Evolutionary conservation across 1,140 invertebrate species (phyloP).

Genomic region (Gryon sp.): DNA sequence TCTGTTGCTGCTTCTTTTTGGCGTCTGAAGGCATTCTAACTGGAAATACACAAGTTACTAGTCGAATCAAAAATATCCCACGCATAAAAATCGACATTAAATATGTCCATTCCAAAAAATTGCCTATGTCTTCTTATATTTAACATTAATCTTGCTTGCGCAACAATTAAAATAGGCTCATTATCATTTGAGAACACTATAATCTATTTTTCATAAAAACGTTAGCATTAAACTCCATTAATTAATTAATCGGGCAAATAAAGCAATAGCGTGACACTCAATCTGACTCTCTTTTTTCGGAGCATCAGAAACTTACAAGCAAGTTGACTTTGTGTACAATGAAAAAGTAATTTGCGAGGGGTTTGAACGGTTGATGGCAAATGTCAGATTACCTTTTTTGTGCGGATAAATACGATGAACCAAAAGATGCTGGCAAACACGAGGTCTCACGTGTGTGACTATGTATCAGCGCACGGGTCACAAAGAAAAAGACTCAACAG

Average conservation of each 20-base stretch:
- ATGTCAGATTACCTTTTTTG: constrained; percentile 42
- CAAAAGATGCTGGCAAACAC: constrained; percentile 46
- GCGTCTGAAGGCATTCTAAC: constrained; percentile 94
- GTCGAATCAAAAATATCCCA: not conserved
- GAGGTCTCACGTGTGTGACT: constrained; percentile 57
- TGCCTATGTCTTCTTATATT: too few relatives aligned
- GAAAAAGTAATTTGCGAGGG: too few relatives aligned
- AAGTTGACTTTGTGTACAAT: too few relatives aligned
- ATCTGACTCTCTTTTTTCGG: not conserved
- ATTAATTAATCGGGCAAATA: not conserved
- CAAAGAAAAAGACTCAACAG: constrained; percentile 28
- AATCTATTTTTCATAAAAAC: not conserved
- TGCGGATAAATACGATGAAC: constrained; percentile 35
- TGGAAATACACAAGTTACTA: too few relatives aligned
- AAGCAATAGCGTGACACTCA: not conserved
- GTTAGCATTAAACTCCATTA: not conserved
- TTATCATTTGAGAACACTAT: not conserved
- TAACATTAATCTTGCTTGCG: too few relatives aligned
- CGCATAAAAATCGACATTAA: not conserved
- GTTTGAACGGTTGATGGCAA: not conserved
- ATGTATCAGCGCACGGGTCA: constrained; percentile 21
- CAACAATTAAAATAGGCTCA: not conserved
- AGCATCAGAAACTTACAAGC: not conserved
- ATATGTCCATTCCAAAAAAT: not conserved
- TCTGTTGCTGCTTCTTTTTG: constrained; percentile 97